These are phyloP conservation scores for Manis crassicaudata DNA, from an alignment of 2,797 vertebrate genomes.

Conservation along the genomic window DNA sequence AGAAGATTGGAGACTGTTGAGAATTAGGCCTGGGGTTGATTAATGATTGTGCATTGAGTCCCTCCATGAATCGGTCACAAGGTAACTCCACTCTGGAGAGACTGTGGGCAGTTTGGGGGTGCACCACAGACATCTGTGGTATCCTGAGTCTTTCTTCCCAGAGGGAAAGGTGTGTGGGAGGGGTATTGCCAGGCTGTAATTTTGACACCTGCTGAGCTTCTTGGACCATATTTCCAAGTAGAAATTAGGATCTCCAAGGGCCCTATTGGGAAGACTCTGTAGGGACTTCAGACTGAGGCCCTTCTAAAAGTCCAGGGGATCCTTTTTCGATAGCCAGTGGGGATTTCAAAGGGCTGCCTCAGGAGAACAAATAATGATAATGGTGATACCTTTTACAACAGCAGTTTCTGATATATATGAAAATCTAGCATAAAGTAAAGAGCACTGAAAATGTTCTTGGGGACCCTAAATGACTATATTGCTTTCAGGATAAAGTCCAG, in stretches of 20 bases:
- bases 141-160: not conserved
- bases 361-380: not conserved
- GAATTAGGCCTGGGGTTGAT: too few relatives aligned
- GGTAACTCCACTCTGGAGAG: not conserved
- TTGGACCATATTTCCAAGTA: not conserved
- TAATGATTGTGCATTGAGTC: not conserved
- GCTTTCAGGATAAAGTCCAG: not conserved
- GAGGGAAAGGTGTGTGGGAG: not conserved
- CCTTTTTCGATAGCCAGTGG: not conserved
- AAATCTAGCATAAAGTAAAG: not conserved
- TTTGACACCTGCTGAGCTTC: not conserved
- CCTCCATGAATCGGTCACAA: not conserved
- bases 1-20: too few relatives aligned
- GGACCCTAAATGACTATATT: not conserved
- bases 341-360: not conserved
- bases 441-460: not conserved
- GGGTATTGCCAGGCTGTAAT: not conserved
- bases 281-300: not conserved
- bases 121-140: not conserved
- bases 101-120: not conserved
- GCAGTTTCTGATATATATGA: not conserved
- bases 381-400: not conserved
- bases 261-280: not conserved
- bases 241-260: not conserved
- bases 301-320: not conserved